These are phyloP conservation scores for Neodiprion virginianus DNA, from an alignment of 1,140 invertebrate species.

Conservation along the genomic window DNA sequence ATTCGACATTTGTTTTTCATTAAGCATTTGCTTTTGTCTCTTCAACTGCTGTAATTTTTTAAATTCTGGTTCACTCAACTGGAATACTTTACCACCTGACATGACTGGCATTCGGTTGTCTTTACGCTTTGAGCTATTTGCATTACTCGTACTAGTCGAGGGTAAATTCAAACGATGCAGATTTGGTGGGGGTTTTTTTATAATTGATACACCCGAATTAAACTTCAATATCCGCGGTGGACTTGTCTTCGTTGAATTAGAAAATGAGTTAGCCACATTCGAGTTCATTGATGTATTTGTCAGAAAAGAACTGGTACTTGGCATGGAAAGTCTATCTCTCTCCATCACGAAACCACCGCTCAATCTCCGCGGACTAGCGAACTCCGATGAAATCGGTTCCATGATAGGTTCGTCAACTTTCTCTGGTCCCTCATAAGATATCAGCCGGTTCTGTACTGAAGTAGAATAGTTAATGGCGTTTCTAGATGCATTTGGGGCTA, in stretches of 20 bases:
- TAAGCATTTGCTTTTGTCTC: constrained; percentile 50
- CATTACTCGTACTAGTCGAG: constrained; percentile 28
- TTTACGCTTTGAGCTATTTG: constrained; percentile 41
- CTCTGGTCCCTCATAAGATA: constrained; percentile 71
- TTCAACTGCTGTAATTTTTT: constrained; percentile 51
- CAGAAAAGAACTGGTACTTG: constrained; percentile 24
- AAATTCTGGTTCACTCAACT: constrained; percentile 51
- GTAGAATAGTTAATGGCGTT: constrained; percentile 79
- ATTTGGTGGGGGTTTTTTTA: constrained; percentile 57
- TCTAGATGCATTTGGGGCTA: constrained; percentile 74
- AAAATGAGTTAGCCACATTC: constrained; percentile 16
- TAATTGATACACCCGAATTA: constrained; percentile 55
- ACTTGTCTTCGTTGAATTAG: constrained; percentile 25
- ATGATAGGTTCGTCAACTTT: constrained; percentile 56
- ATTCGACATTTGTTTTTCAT: constrained; percentile 31
- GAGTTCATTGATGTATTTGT: background rate
- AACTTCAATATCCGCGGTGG: constrained; percentile 41
- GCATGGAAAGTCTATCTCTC: constrained; percentile 37
- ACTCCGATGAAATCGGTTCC: constrained; percentile 48
- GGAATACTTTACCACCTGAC: constrained; percentile 52
- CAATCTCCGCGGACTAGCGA: constrained; percentile 44
- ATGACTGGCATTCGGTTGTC: constrained; percentile 29
- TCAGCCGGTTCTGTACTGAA: constrained; percentile 78
- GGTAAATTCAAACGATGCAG: constrained; percentile 49
- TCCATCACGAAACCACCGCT: constrained; percentile 51